A percentile compares a stretch with the other conserved stretches of the same genome.
Conservation (phyloP, 2,797 vertebrate species). For the Gephyroberyx darwinii region DNA sequence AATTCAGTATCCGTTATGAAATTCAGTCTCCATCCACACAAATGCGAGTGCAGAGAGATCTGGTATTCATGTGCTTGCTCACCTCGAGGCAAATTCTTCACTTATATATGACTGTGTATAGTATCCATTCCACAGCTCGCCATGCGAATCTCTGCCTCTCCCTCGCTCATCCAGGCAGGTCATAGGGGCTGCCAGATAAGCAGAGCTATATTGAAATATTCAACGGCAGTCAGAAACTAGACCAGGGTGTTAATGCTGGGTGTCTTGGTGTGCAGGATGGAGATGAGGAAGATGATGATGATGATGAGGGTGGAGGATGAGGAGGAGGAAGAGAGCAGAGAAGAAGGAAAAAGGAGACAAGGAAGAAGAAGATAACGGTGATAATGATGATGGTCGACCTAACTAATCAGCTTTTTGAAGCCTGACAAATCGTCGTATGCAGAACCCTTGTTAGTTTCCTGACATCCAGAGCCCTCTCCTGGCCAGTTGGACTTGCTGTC, state of each 20-base stretch:
- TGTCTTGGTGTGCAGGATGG: constrained; percentile 52
- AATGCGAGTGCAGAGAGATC: constrained; percentile 66
- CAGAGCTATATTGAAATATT: constrained; percentile 84
- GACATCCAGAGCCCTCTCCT: constrained; percentile 84
- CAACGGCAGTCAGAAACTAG: constrained; percentile 75
- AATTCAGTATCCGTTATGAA: constrained; percentile 49
- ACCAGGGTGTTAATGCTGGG: constrained; percentile 76
- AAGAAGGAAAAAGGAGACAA: not conserved
- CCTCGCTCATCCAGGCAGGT: constrained; percentile 79
- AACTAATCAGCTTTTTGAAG: constrained; percentile 51
- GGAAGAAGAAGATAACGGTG: constrained; percentile 10
- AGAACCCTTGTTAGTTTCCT: constrained; percentile 66
- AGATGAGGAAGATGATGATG: constrained; percentile 22
- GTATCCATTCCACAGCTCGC: constrained; percentile 78
- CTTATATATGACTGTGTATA: constrained; percentile 80
- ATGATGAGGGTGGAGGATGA: constrained; percentile 2
- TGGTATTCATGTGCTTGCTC: constrained; percentile 77
- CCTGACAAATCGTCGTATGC: constrained; percentile 37
- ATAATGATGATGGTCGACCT: constrained; percentile 44
- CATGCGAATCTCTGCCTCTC: constrained; percentile 74
- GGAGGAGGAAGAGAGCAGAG: not conserved
- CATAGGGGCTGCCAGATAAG: constrained; percentile 79
- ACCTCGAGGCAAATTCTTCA: constrained; percentile 78
- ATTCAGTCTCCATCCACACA: constrained; percentile 52
- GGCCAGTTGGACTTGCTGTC: constrained; percentile 68